Evolutionary conservation across 2,888 invertebrate species (phyloP), one percentile per base, ranked within the genome.

Genomic region (Cynaeus angustus): DNA sequence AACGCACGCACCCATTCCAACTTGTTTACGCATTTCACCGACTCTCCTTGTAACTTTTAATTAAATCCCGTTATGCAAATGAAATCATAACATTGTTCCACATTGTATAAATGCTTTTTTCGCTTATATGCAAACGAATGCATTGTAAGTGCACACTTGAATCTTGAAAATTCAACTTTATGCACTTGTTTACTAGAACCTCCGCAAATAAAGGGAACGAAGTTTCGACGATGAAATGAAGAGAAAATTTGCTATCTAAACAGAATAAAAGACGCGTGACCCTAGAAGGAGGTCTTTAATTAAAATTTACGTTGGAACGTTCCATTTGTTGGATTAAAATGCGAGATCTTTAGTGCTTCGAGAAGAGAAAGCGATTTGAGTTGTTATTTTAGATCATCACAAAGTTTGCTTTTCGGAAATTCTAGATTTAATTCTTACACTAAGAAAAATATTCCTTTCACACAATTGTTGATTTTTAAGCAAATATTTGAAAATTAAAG

Each of bases 11-110:
- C 43, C 2, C 33, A 33, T 33, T 33, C 7, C 33, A n/a, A 33
- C 33, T 48, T 48, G 21, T 48, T 48, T 48, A 16, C 48, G 14
- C 16, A 16, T 21, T 48, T 48, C 48, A 13, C 16, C 14, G 28
- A 50, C 50, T 30, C 13, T 33, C 0, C 21, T 3, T 41, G 41
- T 26, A 56, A 38, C 16, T 56, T 56, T 56, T 56, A 56, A 56
- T 56, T 56, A 56, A 56, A 41, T 41, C 41, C 26, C 41, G 38
- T 56, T 56, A 56, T 41, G 56, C 12, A 56, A 56, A 56, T 56
- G 38, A 41, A 56, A 41, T 56, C 56, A 56, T 56, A 56, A 56
- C 26, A 41, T 21, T 56, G 56, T 41, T 56, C 7, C 38, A 16
- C 6, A 21, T n/a, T n/a, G n/a, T n/a, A n/a, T 2, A 30, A 52